Percentiles rank a stretch among this genome's conserved stretches.
Conservation (phyloP, 2,888 invertebrate species). For the Agrotis puta region DNA sequence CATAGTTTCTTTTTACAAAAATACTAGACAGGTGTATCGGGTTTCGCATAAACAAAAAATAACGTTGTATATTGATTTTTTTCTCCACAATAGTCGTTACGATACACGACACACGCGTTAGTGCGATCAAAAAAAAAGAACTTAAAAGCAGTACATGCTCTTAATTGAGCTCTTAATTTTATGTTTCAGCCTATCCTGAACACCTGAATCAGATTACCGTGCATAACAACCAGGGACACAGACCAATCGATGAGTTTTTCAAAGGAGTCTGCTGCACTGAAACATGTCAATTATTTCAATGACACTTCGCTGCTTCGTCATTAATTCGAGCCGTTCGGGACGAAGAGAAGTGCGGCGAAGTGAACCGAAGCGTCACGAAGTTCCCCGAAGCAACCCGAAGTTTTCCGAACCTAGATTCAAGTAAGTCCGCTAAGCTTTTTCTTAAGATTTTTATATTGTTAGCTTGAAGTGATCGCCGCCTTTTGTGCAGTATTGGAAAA, state of each 20-base stretch:
- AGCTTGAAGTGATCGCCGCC: slow-evolving; percentile 36
- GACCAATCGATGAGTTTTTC: slow-evolving; percentile 43
- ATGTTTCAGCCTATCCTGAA: neutral
- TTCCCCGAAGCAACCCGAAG: slow-evolving; percentile 1
- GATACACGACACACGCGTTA: too few relatives aligned
- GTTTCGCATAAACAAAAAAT: too few relatives aligned
- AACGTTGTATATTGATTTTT: too few relatives aligned
- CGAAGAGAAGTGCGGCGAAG: slow-evolving; percentile 44
- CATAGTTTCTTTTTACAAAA: too few relatives aligned
- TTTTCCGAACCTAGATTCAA: slow-evolving; percentile 28
- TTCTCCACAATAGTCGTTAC: too few relatives aligned
- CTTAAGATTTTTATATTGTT: slow-evolving; percentile 31
- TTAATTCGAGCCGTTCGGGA: slow-evolving; percentile 72
- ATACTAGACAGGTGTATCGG: too few relatives aligned
- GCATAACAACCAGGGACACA: slow-evolving; percentile 9
- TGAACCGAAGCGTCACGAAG: slow-evolving; percentile 43
- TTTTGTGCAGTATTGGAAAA: slow-evolving; percentile 39
- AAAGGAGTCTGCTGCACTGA: slow-evolving; percentile 64
- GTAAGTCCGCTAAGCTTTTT: slow-evolving; percentile 24
- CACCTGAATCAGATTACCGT: slow-evolving; percentile 24
- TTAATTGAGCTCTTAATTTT: neutral
- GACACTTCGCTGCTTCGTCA: slow-evolving; percentile 70
- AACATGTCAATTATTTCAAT: slow-evolving; percentile 78
- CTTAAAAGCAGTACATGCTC: too few relatives aligned
- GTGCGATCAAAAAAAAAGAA: too few relatives aligned